Percentiles rank a stretch among this genome's conserved stretches.
phyloP scores from a whole-genome alignment of 64 coral and sea anemone genomes.

The Cladopsammia gracilis region DNA sequence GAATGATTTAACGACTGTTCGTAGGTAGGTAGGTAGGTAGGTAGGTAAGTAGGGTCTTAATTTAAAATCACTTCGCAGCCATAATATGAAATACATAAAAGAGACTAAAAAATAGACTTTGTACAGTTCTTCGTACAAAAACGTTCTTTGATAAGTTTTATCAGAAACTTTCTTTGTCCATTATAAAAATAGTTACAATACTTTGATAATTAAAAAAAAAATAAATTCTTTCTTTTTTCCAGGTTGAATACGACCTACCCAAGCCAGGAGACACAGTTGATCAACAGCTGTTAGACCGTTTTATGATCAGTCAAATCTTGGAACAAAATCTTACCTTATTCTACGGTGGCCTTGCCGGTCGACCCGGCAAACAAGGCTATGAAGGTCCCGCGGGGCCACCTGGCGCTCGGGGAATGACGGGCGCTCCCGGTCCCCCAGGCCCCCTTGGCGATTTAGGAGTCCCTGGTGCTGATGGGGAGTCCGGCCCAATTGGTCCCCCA shows the following conservation, averaged over 20 bases:
- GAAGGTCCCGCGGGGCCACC: conserved; percentile 52
- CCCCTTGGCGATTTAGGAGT: conserved; percentile 78
- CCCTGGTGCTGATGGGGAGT: conserved; percentile 81
- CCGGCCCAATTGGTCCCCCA: conserved; percentile 67
- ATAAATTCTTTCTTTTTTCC: neutral
- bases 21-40: too few relatives aligned
- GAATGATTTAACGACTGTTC: too few relatives aligned
- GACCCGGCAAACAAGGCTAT: conserved; percentile 68
- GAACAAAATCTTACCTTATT: conserved; percentile 98
- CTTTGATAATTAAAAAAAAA: too few relatives aligned
- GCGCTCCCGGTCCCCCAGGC: conserved; percentile 70
- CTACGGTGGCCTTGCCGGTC: conserved; percentile 85
- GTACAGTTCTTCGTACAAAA: too few relatives aligned
- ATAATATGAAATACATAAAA: too few relatives aligned
- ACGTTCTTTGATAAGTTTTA: too few relatives aligned
- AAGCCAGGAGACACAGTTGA: conserved; percentile 85
- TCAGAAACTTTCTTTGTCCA: too few relatives aligned
- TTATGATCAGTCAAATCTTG: conserved; percentile 99
- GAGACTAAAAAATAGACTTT: too few relatives aligned
- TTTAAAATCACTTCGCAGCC: too few relatives aligned
- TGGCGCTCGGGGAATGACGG: conserved; percentile 74
- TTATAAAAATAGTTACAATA: too few relatives aligned
- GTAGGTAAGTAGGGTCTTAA: too few relatives aligned
- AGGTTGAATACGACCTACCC: conserved; percentile 77
- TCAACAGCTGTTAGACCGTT: conserved; percentile 88